Evolutionary conservation across 2,888 invertebrate species (phyloP).

Genomic region (Fragum fragum): DNA sequence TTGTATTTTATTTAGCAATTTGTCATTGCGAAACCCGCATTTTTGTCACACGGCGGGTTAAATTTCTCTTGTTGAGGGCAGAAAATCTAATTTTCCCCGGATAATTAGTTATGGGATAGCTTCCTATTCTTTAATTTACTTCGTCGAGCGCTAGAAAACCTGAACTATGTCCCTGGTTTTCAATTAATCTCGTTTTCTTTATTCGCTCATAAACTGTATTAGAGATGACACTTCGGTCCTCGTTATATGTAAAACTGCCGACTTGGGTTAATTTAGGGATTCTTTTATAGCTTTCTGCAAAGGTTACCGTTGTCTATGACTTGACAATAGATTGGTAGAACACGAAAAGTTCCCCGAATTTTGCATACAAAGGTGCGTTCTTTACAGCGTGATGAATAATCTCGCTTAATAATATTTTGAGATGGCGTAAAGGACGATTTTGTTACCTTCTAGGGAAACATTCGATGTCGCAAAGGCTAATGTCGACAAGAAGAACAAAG

Average conservation of each 20-base stretch:
- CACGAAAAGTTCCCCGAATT: too few species aligned
- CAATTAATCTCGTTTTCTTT: constrained; percentile 68
- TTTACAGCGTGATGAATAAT: too few species aligned
- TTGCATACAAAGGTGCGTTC: too few species aligned
- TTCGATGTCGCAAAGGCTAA: too few species aligned
- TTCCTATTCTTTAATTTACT: constrained; percentile 62
- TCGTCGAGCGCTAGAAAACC: constrained; percentile 23
- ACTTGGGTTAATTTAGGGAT: not conserved
- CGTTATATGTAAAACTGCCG: constrained; percentile 22
- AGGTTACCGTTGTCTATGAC: not conserved
- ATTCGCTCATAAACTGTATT: constrained; percentile 66
- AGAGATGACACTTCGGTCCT: constrained; percentile 23
- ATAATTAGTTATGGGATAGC: constrained; percentile 70
- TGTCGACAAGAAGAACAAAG: too few species aligned
- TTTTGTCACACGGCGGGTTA: constrained; percentile 63
- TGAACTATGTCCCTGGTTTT: constrained; percentile 45
- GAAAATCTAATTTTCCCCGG: constrained; percentile 65
- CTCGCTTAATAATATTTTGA: too few species aligned
- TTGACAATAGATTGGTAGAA: not conserved
- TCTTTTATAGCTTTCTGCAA: not conserved
- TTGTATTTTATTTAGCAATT: constrained; percentile 68
- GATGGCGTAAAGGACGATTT: too few species aligned
- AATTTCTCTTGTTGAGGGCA: constrained; percentile 60
- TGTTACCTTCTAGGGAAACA: too few species aligned
- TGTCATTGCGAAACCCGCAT: constrained; percentile 66